Conservation (phyloP, 1,140 invertebrate species). For the Leptoteleia sp. region DNA sequence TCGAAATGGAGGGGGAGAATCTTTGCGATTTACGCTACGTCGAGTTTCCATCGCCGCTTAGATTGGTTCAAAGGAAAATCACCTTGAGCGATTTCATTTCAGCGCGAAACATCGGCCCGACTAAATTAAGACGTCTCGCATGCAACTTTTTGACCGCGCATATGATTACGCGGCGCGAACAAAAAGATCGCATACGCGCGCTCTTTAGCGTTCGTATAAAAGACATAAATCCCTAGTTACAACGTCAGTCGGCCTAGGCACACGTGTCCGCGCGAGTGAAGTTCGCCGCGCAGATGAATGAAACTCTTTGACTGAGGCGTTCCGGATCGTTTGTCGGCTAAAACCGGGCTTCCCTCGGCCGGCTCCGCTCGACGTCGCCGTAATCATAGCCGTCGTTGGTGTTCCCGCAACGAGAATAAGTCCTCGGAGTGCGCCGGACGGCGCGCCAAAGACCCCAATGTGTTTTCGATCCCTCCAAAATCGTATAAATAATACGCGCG, state of each 20-base stretch:
- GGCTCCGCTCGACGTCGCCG: slow-evolving; percentile 58
- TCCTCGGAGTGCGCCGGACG: slow-evolving; percentile 25
- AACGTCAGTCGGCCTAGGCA: slow-evolving; percentile 70
- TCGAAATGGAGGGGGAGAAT: too few relatives aligned
- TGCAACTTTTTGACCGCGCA: slow-evolving; percentile 39
- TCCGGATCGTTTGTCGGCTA: slow-evolving; percentile 71
- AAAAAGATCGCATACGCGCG: slow-evolving; percentile 62
- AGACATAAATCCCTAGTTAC: slow-evolving; percentile 77
- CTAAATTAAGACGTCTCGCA: slow-evolving; percentile 62
- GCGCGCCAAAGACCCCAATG: slow-evolving; percentile 28
- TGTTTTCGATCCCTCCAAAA: slow-evolving; percentile 39
- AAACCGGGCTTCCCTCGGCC: slow-evolving; percentile 67
- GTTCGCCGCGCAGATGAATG: slow-evolving; percentile 78
- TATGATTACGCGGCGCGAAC: slow-evolving; percentile 46
- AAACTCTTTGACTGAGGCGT: slow-evolving; percentile 77
- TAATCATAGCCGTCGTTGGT: slow-evolving; percentile 69
- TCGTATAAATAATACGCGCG: slow-evolving; percentile 14
- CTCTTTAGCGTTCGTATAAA: slow-evolving; percentile 71
- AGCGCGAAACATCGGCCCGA: slow-evolving; percentile 30
- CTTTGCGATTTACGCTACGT: neutral
- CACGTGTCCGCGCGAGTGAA: slow-evolving; percentile 76
- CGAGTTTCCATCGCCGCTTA: neutral
- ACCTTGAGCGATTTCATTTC: slow-evolving; percentile 25
- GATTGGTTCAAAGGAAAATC: slow-evolving; percentile 20
- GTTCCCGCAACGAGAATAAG: slow-evolving; percentile 63